Evolutionary conservation across 2,797 vertebrate genomes (phyloP).

Genomic region (Vireo griseus): DNA sequence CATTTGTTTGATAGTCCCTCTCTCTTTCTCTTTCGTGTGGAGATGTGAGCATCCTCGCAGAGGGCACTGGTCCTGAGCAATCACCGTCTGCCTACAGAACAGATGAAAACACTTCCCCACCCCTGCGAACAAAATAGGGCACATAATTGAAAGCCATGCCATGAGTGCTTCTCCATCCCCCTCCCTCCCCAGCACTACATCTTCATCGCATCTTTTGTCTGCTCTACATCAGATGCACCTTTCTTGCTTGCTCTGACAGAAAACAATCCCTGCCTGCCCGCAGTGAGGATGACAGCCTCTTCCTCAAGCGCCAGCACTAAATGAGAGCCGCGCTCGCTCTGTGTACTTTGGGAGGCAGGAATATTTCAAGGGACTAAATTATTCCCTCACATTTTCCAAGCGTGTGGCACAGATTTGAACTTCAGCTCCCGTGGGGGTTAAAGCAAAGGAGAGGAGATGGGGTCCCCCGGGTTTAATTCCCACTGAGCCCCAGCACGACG

Average conservation of each 20-base stretch:
- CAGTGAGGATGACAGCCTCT: background rate
- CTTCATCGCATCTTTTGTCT: background rate
- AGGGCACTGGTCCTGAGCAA: background rate
- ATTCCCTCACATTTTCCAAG: conserved; percentile 14
- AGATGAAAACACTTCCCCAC: background rate
- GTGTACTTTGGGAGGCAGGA: background rate
- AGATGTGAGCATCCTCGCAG: background rate
- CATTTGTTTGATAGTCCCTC: background rate
- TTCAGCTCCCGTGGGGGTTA: background rate
- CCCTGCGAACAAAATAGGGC: background rate
- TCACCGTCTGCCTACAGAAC: background rate
- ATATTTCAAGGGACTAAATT: background rate
- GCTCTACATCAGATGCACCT: background rate
- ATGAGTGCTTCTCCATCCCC: background rate
- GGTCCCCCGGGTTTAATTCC: background rate
- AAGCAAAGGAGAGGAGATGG: background rate
- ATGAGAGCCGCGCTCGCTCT: background rate
- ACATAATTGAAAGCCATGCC: conserved; percentile 25
- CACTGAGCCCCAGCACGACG: rapidly evolving
- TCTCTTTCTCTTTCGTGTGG: background rate
- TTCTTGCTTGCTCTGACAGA: background rate
- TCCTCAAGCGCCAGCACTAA: background rate
- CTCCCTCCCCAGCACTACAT: background rate
- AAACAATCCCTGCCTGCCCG: background rate
- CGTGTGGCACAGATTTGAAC: background rate